Evolutionary conservation across 2,888 invertebrate genomes (phyloP), one percentile per base, ranked within the genome.

Genomic region (Liodrosophila aerea): DNA sequence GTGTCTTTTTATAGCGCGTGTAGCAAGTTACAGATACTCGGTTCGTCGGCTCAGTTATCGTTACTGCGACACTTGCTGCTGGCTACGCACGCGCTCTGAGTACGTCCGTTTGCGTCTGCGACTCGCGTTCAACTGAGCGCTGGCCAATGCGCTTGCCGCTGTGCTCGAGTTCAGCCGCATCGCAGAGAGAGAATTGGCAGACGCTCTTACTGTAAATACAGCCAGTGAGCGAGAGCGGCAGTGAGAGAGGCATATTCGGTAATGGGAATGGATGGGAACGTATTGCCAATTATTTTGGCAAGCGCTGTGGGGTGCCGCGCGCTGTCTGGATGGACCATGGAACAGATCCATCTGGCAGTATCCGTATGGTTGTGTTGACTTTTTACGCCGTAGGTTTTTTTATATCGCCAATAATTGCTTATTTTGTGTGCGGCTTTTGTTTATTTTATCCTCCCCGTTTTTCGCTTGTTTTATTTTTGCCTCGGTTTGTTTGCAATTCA

Each of bases 41-140:
- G 12, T 29, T 41, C 13, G 16, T 31, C 11, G 3, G 39, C 43
- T 36, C 45, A 56, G 37, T 40, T 30, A 44, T 29, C 27, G 29
- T 46, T 40, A 44, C 47, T 60, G 33, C 12, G 9, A 9, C 11
- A 34, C 9, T 46, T 7, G 30, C 7, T 9, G 9, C 5, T 27
- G 7, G 15, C 33, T 58, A 76, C 77, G 77, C 77, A 85, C 78
- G 78, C 75, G 75, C 68, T 56, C 36, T 31, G 13, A 9, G 33
- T 29, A 75, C 87, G 86, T 78, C 88, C 52, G 76, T 39, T 44
- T 73, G 50, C 51, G 57, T 65, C 75, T 71, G 67, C 74, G 75
- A 57, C 57, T 87, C 77, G 67, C 72, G 69, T 72, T 65, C 66
- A 74, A 83, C 81, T 87, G 74, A 87, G 36, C 56, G 59, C 53